Percentiles rank a stretch among this genome's conserved stretches.
Conservation (phyloP, 1,140 invertebrate genomes). For the Sitodiplosis mosellana region DNA sequence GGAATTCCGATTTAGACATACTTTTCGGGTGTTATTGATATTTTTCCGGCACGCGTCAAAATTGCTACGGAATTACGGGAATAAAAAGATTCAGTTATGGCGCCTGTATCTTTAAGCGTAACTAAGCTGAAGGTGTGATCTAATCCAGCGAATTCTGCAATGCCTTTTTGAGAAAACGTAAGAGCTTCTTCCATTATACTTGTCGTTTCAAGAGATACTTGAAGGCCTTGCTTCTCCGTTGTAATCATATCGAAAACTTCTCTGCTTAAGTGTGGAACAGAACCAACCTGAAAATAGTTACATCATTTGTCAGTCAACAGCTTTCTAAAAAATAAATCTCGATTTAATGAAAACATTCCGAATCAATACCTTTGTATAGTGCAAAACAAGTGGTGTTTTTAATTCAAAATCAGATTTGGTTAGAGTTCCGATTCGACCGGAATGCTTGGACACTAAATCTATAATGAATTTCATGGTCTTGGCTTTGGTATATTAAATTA, state of each 20-base stretch:
- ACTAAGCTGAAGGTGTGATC: slow-evolving; percentile 37
- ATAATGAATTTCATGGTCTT: slow-evolving; percentile 34
- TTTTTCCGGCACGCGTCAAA: slow-evolving; percentile 53
- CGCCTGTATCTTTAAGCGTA: slow-evolving; percentile 43
- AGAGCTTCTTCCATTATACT: slow-evolving; percentile 32
- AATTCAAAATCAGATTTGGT: slow-evolving; percentile 26
- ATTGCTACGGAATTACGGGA: slow-evolving; percentile 43
- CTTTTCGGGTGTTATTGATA: slow-evolving; percentile 35
- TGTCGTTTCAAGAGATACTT: slow-evolving; percentile 35
- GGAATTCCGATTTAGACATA: slow-evolving; percentile 57
- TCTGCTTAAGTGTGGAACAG: slow-evolving; percentile 41
- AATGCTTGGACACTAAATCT: slow-evolving; percentile 26
- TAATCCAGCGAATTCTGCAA: too few species aligned
- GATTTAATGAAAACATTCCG: neutral
- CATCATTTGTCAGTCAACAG: slow-evolving; percentile 7
- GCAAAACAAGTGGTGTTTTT: slow-evolving; percentile 31
- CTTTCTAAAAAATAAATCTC: slow-evolving; percentile 2
- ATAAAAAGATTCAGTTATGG: slow-evolving; percentile 39
- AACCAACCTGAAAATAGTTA: slow-evolving; percentile 30
- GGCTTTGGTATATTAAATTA: neutral
- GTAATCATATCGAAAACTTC: slow-evolving; percentile 41
- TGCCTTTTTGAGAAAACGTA: too few species aligned
- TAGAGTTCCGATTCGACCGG: slow-evolving; percentile 31
- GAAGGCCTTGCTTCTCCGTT: slow-evolving; percentile 28
- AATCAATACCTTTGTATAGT: slow-evolving; percentile 33